Conservation (phyloP, 2,888 invertebrate species). For the Standfussiana lucernea region DNA sequence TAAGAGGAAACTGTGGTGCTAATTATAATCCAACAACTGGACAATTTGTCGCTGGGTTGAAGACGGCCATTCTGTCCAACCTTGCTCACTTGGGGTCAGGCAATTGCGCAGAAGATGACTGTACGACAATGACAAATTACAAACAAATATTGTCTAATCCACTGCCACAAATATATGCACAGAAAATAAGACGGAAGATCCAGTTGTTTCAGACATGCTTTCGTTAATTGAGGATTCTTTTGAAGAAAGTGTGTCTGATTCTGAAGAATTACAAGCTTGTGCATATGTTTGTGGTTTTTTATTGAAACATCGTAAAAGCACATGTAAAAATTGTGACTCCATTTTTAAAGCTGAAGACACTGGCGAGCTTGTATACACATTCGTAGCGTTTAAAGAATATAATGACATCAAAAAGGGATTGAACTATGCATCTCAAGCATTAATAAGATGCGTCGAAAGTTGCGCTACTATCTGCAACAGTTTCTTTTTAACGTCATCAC, state of each 20-base stretch:
- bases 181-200: not conserved
- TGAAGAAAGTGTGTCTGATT: conserved; percentile 3
- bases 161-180: conserved; percentile 1
- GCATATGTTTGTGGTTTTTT: conserved; percentile 5
- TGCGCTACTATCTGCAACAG: not conserved
- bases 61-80: not conserved
- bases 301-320: not conserved
- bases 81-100: conserved; percentile 7
- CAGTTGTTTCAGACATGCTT: not conserved
- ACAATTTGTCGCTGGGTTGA: conserved; percentile 5
- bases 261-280: not conserved
- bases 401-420: not conserved
- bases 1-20: conserved; percentile 11
- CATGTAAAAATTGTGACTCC: not conserved
- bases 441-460: not conserved
- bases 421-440: too few species aligned
- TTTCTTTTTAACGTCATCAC: not conserved
- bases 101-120: conserved; percentile 2
- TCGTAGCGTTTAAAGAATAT: conserved; percentile 1
- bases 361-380: not conserved
- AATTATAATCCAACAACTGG: conserved; percentile 5
- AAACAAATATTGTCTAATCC: not conserved
- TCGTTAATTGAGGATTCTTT: conserved; percentile 1
- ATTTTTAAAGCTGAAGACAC: not conserved
- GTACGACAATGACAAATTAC: not conserved